Evolutionary conservation across 2,113 vertebrate species (phyloP).

Genomic region (Syngnathus floridae): DNA sequence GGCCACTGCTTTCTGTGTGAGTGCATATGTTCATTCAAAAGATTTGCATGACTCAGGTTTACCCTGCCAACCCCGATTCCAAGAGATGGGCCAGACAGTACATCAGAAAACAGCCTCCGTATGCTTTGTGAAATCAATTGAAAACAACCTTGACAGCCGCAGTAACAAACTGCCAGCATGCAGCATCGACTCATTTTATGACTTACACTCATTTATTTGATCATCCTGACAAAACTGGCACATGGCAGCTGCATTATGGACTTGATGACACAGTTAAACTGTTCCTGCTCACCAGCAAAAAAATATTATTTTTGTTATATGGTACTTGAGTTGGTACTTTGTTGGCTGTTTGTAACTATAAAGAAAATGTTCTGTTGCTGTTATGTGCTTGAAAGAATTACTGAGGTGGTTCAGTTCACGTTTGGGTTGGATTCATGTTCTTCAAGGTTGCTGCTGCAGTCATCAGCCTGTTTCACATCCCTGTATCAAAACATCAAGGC

Average conservation of each 20-base stretch:
- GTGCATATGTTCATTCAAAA: neutral
- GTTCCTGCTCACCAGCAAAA: neutral
- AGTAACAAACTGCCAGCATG: neutral
- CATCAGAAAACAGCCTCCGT: conserved; percentile 9
- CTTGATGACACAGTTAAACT: neutral
- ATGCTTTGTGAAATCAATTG: neutral
- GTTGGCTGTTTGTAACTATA: neutral
- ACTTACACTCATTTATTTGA: conserved; percentile 5
- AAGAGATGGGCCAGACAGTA: neutral
- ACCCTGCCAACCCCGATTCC: neutral
- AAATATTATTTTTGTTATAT: neutral
- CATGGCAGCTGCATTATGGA: conserved; percentile 4
- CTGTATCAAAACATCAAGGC: conserved; percentile 60
- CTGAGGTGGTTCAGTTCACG: neutral
- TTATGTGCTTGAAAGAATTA: neutral
- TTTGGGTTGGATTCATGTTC: neutral
- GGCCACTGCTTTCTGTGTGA: conserved; percentile 14
- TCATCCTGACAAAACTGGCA: conserved; percentile 2
- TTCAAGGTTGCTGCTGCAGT: conserved; percentile 33
- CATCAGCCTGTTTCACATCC: conserved; percentile 34
- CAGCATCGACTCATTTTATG: neutral
- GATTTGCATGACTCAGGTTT: conserved; percentile 6
- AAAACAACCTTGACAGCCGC: neutral
- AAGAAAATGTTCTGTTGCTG: neutral
- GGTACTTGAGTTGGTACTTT: neutral